A percentile compares a stretch with the other conserved stretches of the same genome.
These are phyloP conservation scores for Ormyrus thymus DNA, from an alignment of 2,888 invertebrate genomes.

Conservation along the genomic window DNA sequence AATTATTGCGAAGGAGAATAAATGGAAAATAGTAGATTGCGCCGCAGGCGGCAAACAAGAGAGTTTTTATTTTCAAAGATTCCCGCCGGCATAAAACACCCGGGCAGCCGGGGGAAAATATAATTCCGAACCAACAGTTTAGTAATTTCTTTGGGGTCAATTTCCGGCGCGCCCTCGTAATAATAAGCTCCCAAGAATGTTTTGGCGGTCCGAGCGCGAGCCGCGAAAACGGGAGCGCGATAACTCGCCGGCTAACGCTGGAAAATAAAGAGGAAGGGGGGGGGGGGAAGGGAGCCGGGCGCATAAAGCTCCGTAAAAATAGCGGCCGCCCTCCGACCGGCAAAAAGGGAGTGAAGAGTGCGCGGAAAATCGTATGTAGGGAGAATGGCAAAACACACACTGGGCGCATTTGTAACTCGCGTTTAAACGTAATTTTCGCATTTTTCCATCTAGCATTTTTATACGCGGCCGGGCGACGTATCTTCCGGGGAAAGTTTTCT, in stretches of 20 bases:
- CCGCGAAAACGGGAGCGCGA: conserved; percentile 17
- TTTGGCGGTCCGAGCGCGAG: not conserved
- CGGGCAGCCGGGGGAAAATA: too few relatives aligned
- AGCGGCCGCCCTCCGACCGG: not conserved
- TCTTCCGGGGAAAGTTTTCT: conserved; percentile 25
- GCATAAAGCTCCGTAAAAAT: conserved; percentile 35
- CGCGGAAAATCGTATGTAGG: conserved; percentile 41
- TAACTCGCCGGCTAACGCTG: conserved; percentile 26
- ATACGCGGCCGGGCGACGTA: conserved; percentile 22
- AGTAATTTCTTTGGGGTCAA: conserved; percentile 11
- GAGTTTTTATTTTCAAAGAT: too few relatives aligned
- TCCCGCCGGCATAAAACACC: too few relatives aligned
- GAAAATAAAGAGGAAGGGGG: conserved; percentile 31
- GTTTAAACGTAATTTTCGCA: conserved; percentile 59
- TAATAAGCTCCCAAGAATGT: conserved; percentile 38
- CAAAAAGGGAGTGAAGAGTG: not conserved
- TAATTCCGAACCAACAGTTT: not conserved
- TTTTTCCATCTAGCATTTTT: conserved; percentile 38
- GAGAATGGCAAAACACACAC: conserved; percentile 51
- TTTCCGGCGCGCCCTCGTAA: conserved; percentile 12
- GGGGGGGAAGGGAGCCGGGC: not conserved
- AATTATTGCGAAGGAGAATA: too few relatives aligned
- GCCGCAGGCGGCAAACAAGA: too few relatives aligned
- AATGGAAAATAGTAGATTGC: too few relatives aligned
- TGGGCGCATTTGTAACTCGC: conserved; percentile 60